phyloP scores from a whole-genome alignment of 2,888 invertebrate genomes.

The Carabus problematicus region DNA sequence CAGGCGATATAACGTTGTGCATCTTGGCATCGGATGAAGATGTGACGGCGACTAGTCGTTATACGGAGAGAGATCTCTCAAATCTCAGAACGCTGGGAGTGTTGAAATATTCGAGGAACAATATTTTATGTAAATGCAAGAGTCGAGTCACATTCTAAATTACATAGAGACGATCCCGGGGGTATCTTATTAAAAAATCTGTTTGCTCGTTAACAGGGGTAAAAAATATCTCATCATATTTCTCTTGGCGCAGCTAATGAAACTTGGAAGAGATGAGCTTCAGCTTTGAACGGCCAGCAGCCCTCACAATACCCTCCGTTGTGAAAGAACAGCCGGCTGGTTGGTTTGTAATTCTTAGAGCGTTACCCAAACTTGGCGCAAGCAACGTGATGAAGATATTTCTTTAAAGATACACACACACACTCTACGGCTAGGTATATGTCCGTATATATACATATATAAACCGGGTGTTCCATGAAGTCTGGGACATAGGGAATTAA shows the following conservation, averaged over 20 bases:
- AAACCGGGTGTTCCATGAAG: no score
- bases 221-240: slow-evolving; percentile 51
- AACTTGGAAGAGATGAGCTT: slow-evolving; percentile 50
- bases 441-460: no score
- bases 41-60: background rate
- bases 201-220: slow-evolving; percentile 52
- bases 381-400: no score
- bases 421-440: no score
- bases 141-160: slow-evolving; percentile 49
- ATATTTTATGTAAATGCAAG: slow-evolving; percentile 49
- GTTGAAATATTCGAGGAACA: background rate
- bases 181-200: slow-evolving; percentile 53
- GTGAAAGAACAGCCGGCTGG: no score
- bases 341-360: no score
- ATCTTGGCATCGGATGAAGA: background rate
- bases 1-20: background rate
- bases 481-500: no score
- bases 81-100: background rate
- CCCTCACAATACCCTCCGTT: background rate
- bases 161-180: slow-evolving; percentile 47
- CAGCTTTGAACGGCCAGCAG: slow-evolving; percentile 46
- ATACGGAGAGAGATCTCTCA: background rate
- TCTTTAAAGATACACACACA: no score
- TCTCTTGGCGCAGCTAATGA: slow-evolving; percentile 49
- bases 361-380: no score